Evolutionary conservation across 2,888 invertebrate genomes (phyloP).

Genomic region (Harpalus rufipes): DNA sequence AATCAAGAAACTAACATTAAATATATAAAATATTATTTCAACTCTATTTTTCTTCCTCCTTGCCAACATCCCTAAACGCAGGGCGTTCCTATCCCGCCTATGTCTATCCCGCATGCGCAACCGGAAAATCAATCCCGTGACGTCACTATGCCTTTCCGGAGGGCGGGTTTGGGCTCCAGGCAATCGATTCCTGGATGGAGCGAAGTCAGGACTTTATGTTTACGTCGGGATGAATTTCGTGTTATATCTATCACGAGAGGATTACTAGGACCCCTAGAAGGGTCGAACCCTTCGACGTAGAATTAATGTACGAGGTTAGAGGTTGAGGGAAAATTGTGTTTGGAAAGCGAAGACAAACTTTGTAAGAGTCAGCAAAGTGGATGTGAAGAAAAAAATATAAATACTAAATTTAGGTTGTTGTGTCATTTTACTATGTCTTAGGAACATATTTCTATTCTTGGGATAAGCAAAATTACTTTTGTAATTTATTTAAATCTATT

Average conservation of each 20-base stretch:
- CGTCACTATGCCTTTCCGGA: conserved; percentile 29
- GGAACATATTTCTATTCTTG: no score
- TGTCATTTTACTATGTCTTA: no score
- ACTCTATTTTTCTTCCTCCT: not conserved
- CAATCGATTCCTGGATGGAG: conserved; percentile 18
- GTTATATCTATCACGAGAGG: conserved; percentile 61
- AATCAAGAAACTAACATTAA: no score
- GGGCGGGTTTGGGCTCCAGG: not conserved
- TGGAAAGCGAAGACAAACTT: not conserved
- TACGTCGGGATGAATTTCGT: conserved; percentile 62
- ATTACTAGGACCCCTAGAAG: conserved; percentile 30
- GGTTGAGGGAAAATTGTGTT: conserved; percentile 1
- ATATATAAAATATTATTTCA: no score
- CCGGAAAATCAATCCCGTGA: conserved; percentile 42
- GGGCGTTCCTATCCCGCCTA: conserved; percentile 11
- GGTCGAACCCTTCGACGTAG: conserved; percentile 23
- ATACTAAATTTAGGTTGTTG: no score
- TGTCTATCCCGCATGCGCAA: not conserved
- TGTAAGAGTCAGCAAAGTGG: no score
- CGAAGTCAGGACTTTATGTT: conserved; percentile 27
- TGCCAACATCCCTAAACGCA: conserved; percentile 14
- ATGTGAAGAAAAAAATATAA: no score
- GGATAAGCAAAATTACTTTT: no score
- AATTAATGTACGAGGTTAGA: conserved; percentile 23
- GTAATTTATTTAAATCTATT: no score